Evolutionary conservation across 2,113 vertebrate species (phyloP).

Genomic region (Monarcha castaneiventris): DNA sequence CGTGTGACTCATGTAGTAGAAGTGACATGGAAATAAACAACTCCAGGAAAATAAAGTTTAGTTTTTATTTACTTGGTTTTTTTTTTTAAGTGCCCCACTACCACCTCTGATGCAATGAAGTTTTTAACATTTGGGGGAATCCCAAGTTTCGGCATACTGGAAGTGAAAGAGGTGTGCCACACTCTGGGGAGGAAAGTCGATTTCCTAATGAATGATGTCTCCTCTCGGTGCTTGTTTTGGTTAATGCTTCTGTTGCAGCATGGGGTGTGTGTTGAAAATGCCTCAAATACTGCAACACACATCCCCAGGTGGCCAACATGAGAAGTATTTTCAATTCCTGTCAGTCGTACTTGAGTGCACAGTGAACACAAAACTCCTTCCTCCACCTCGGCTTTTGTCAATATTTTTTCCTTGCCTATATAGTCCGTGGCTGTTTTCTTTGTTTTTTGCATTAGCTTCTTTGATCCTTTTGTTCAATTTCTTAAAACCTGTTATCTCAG

Average conservation of each 20-base stretch:
- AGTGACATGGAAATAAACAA: not conserved
- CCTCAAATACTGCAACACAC: not conserved
- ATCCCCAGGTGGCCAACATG: not conserved
- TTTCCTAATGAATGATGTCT: not conserved
- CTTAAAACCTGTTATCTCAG: not conserved
- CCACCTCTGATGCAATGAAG: not conserved
- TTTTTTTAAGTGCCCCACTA: not conserved
- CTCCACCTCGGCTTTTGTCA: not conserved
- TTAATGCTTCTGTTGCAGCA: not conserved
- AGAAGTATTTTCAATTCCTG: not conserved
- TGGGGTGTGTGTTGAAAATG: not conserved
- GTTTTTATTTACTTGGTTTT: not conserved
- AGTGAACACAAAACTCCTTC: not conserved
- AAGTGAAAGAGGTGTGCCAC: rapidly evolving
- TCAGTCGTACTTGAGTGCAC: not conserved
- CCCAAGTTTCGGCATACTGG: not conserved
- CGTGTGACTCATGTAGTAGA: not conserved
- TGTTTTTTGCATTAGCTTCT: not conserved
- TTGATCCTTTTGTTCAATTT: not conserved
- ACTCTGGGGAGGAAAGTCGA: not conserved
- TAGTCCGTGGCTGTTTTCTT: not conserved
- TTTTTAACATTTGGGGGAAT: not conserved
- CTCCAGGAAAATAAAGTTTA: not conserved
- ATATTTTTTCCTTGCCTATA: not conserved
- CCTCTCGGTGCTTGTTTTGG: not conserved